Evolutionary conservation across 2,888 invertebrate species (phyloP).

Genomic region (Melanophora roralis): DNA sequence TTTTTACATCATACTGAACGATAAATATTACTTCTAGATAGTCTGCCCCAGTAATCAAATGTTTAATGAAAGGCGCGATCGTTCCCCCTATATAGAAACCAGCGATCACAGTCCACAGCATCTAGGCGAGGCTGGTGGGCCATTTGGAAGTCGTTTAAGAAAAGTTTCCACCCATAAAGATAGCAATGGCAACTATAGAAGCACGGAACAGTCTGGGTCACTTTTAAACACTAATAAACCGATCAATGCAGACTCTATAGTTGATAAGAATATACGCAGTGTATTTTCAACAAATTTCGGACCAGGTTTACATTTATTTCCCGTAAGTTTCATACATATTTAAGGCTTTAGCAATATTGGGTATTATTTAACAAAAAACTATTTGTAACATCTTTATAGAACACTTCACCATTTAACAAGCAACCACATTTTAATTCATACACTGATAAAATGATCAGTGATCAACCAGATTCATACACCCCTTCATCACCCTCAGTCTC

Average conservation of each 20-base stretch:
- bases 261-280: slow-evolving; percentile 36
- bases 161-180: slow-evolving; percentile 48
- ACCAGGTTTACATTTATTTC: slow-evolving; percentile 46
- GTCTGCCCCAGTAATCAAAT: slow-evolving; percentile 69
- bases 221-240: neutral
- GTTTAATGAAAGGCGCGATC: slow-evolving; percentile 64
- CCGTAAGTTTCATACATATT: slow-evolving; percentile 31
- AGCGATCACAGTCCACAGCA: slow-evolving; percentile 63
- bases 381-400: slow-evolving; percentile 29
- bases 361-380: neutral
- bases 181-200: neutral
- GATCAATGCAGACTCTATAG: neutral
- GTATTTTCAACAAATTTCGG: slow-evolving; percentile 40
- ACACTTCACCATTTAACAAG: slow-evolving; percentile 33
- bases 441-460: slow-evolving; percentile 39
- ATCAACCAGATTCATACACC: slow-evolving; percentile 29
- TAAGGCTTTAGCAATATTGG: too few species aligned
- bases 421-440: slow-evolving; percentile 35
- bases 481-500: slow-evolving; percentile 57
- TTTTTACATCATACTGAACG: neutral
- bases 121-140: slow-evolving; percentile 52
- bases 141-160: slow-evolving; percentile 23
- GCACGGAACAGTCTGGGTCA: neutral
- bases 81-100: slow-evolving; percentile 56
- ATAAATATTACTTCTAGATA: slow-evolving; percentile 68